Percentiles rank a stretch among this genome's conserved stretches.
These are phyloP conservation scores for Malacosoma neustria DNA, from an alignment of 2,888 invertebrate species.

Conservation along the genomic window DNA sequence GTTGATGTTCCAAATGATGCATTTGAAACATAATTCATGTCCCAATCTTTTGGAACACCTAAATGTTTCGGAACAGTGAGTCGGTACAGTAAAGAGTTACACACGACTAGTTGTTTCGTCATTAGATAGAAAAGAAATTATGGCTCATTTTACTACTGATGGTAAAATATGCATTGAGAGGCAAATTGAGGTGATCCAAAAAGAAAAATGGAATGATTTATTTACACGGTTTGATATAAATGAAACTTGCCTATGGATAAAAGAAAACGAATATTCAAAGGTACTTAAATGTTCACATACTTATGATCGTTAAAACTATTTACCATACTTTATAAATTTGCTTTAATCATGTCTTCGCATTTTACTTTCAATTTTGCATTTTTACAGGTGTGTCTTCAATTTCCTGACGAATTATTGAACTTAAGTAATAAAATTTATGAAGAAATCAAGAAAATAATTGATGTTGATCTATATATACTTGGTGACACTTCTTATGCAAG, in stretches of 20 bases:
- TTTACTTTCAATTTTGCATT: not conserved
- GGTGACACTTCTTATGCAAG: slow-evolving; percentile 95
- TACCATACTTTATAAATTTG: not conserved
- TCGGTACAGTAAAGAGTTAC: too few species aligned
- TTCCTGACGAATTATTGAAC: slow-evolving; percentile 86
- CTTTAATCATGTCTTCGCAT: not conserved
- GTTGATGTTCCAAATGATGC: too few species aligned
- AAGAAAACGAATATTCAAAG: slow-evolving; percentile 76
- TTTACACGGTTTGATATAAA: slow-evolving; percentile 73
- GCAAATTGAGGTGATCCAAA: slow-evolving; percentile 32
- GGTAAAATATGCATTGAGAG: slow-evolving; percentile 71
- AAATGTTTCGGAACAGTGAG: too few species aligned
- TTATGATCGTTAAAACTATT: too few species aligned
- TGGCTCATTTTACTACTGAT: slow-evolving; percentile 70
- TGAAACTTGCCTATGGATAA: slow-evolving; percentile 81
- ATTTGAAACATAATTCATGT: too few species aligned
- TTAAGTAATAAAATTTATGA: slow-evolving; percentile 81
- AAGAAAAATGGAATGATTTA: slow-evolving; percentile 33
- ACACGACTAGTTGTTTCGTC: too few species aligned
- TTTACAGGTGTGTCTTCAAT: slow-evolving; percentile 89
- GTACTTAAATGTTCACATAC: slow-evolving; percentile 69
- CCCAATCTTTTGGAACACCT: too few species aligned
- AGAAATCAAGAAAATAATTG: slow-evolving; percentile 55
- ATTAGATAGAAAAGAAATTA: too few species aligned
- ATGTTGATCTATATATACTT: slow-evolving; percentile 82